Evolutionary conservation across 2,113 vertebrate species (phyloP).

Genomic region (Cephalopholis sonnerati): DNA sequence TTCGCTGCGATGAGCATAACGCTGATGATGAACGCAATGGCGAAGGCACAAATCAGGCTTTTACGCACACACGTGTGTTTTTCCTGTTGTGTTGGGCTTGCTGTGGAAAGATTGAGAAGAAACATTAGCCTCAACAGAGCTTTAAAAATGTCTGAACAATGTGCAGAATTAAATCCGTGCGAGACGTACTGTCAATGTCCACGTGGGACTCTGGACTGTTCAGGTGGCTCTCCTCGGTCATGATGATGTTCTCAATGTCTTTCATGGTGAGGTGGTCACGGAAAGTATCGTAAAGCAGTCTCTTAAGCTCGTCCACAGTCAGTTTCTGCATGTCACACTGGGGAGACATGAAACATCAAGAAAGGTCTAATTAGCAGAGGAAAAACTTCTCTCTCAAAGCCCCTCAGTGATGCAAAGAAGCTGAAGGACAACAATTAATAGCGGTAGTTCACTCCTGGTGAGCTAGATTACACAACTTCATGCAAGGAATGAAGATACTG

Average conservation of each 20-base stretch:
- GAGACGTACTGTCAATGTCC: slow-evolving; percentile 94
- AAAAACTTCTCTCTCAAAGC: neutral
- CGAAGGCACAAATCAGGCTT: slow-evolving; percentile 98
- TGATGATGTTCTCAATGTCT: slow-evolving; percentile 99
- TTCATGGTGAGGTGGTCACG: slow-evolving; percentile 99
- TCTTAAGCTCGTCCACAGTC: slow-evolving; percentile 97
- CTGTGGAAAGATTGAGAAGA: slow-evolving; percentile 66
- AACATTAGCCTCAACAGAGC: neutral
- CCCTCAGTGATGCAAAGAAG: slow-evolving; percentile 31
- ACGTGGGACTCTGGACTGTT: slow-evolving; percentile 94
- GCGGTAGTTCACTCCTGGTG: neutral
- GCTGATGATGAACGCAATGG: slow-evolving; percentile 98
- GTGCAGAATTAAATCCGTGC: neutral
- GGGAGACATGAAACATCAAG: slow-evolving; percentile 25
- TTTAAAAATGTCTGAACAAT: slow-evolving; percentile 4
- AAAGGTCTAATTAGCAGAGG: slow-evolving; percentile 32
- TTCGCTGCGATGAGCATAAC: slow-evolving; percentile 99
- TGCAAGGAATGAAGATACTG: neutral
- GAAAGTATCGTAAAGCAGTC: slow-evolving; percentile 97
- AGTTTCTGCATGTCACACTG: slow-evolving; percentile 99
- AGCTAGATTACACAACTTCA: slow-evolving; percentile 20
- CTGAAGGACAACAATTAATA: slow-evolving; percentile 36
- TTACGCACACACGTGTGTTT: slow-evolving; percentile 98
- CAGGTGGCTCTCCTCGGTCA: slow-evolving; percentile 97
- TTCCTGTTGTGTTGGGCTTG: slow-evolving; percentile 97